Evolutionary conservation across 2,888 invertebrate genomes (phyloP).

Genomic region (Diaprepes abbreviatus): DNA sequence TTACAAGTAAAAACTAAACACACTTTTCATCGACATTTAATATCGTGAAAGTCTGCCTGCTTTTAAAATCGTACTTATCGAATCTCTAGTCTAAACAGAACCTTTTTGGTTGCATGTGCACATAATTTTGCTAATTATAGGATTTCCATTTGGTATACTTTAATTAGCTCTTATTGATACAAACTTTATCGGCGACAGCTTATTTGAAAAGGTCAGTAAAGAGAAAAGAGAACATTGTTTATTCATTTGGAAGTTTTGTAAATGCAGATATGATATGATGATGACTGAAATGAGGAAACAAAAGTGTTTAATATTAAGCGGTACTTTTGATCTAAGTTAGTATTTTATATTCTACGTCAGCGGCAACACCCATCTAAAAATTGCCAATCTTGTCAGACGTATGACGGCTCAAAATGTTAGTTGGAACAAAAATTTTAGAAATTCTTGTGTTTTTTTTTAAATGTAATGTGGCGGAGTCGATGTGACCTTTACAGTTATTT

Average conservation of each 20-base stretch:
- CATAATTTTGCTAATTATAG: conserved; percentile 20
- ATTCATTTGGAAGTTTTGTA: background rate
- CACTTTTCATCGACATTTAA: conserved; percentile 19
- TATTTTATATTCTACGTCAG: too few species aligned
- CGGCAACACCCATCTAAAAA: too few species aligned
- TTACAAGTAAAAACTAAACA: conserved; percentile 11
- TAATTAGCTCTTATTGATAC: conserved; percentile 19
- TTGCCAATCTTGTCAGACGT: too few species aligned
- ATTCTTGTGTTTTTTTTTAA: too few species aligned
- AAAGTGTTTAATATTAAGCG: background rate
- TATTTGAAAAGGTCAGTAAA: conserved; percentile 8
- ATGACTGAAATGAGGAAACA: background rate
- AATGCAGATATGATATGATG: background rate
- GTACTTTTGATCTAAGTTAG: background rate
- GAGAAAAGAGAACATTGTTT: background rate
- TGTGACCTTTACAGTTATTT: too few species aligned
- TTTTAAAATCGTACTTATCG: conserved; percentile 15
- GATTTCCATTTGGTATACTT: conserved; percentile 22
- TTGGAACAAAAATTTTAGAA: too few species aligned
- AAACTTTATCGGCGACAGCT: background rate
- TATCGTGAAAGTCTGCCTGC: conserved; percentile 19
- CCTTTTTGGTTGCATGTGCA: conserved; percentile 21
- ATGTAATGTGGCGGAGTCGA: too few species aligned
- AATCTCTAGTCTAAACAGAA: conserved; percentile 28
- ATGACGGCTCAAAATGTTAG: too few species aligned